Conservation (phyloP, 2,797 vertebrate species). For the Esox masquinongy region DNA sequence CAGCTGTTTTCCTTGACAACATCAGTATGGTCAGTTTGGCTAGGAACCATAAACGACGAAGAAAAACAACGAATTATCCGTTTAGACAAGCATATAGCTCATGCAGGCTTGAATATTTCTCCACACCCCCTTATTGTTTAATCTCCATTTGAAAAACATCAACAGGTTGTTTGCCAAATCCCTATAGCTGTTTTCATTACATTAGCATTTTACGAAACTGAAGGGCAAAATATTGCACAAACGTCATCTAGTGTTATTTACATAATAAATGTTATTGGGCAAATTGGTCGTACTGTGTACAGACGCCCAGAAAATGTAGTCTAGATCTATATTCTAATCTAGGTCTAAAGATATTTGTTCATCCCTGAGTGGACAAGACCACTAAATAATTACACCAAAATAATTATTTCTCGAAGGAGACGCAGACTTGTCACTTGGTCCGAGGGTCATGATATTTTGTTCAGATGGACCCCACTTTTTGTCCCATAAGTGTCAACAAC, state of each 20-base stretch:
- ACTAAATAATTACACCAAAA: too few species aligned
- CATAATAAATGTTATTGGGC: background rate
- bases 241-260: background rate
- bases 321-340: background rate
- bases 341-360: too few species aligned
- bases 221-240: background rate
- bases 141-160: slow-evolving; percentile 24
- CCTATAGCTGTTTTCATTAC: background rate
- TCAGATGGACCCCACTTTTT: background rate
- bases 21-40: background rate
- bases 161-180: slow-evolving; percentile 55
- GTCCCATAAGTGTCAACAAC: too few species aligned
- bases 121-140: background rate
- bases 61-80: background rate
- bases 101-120: background rate
- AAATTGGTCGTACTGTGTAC: background rate
- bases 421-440: background rate
- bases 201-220: background rate
- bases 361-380: too few species aligned
- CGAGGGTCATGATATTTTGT: background rate
- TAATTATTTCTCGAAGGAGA: too few species aligned
- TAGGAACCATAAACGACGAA: background rate
- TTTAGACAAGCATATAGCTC: background rate
- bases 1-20: slow-evolving; percentile 48
- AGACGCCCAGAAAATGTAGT: background rate